Base-by-base conservation (phyloP, 1,140 invertebrate species). In the Penaeus indicus region DNA sequence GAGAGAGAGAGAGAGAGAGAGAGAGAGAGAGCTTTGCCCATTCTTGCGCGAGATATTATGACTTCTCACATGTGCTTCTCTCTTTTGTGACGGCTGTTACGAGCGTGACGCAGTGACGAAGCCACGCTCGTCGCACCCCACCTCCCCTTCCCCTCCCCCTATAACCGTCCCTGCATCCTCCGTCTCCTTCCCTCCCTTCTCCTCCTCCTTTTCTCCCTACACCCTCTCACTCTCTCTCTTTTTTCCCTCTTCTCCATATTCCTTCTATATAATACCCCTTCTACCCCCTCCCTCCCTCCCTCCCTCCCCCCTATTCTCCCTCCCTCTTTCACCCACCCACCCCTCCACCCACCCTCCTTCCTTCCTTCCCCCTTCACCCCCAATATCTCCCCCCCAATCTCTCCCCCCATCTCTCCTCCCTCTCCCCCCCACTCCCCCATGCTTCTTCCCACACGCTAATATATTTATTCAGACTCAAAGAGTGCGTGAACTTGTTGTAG, bases 281-380 rank as follows among this genome's bases (percentile, higher is more conserved):
- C 18, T 69, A 13, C 13, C 32, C 81, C 42, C 81, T 83, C 21
- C 32, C 54, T 61, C 32, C 38, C 81, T 83, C 81, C 64, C 32
- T 47, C 54, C 32, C 81, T 83, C 81, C 16, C 8, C 81, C 16
- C 8, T 27, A 27, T 54, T 22, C 32, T 25, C 21, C 27, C 22
- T 61, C 13, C 67, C 81, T 61, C 81, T 16, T 16, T 42, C 11
- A 47, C 42, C 42, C 10, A 3, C 42, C 42, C 13, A 11, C 42
- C 81, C 22, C 38, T 27, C 21, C 42, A 18, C 13, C 42, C 21
- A 10, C 81, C 25, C 54, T 8, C 54, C 42, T 0, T 22, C 38
- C 11, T 11, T n/a, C 67, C 32, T 18, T 25, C 67, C 67, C 21
- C 18, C 67, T 11, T 72, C 11, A 11, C n/a, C 21, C 18, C 67